phyloP scores from a whole-genome alignment of 2,797 vertebrate species.

The Vultur gryphus region DNA sequence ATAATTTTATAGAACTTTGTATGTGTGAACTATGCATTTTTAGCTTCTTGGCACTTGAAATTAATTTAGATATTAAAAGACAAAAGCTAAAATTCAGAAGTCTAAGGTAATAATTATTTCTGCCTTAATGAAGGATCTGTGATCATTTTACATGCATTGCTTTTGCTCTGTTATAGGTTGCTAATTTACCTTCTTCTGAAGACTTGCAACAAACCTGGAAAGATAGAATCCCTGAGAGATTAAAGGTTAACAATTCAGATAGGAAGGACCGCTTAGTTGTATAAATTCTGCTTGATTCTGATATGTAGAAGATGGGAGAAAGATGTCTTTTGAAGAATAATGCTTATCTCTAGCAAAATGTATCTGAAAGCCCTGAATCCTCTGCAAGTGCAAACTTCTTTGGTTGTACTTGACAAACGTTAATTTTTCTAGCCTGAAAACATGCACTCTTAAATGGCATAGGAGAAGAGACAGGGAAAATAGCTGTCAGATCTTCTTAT shows the following conservation, averaged over 20 bases:
- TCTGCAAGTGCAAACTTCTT: background rate
- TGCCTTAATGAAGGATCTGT: background rate
- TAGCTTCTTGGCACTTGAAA: background rate
- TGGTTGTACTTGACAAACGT: background rate
- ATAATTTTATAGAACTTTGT: background rate
- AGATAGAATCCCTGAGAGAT: background rate
- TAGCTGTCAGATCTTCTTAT: background rate
- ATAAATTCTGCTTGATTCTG: background rate
- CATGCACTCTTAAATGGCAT: background rate
- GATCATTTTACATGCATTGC: background rate
- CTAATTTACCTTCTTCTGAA: background rate
- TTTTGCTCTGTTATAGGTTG: background rate
- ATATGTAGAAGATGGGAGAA: background rate
- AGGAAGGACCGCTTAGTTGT: background rate
- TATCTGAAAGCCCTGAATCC: background rate
- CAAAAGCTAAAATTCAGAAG: background rate
- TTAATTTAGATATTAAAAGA: background rate
- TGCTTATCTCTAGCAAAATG: background rate
- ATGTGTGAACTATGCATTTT: background rate
- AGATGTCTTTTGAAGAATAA: background rate
- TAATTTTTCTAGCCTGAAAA: background rate
- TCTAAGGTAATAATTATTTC: background rate
- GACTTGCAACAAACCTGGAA: background rate
- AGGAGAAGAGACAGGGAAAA: background rate
- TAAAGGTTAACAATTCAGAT: background rate